These are phyloP conservation scores for Osmerus eperlanus DNA, from an alignment of 2,113 vertebrate genomes.

Conservation along the genomic window DNA sequence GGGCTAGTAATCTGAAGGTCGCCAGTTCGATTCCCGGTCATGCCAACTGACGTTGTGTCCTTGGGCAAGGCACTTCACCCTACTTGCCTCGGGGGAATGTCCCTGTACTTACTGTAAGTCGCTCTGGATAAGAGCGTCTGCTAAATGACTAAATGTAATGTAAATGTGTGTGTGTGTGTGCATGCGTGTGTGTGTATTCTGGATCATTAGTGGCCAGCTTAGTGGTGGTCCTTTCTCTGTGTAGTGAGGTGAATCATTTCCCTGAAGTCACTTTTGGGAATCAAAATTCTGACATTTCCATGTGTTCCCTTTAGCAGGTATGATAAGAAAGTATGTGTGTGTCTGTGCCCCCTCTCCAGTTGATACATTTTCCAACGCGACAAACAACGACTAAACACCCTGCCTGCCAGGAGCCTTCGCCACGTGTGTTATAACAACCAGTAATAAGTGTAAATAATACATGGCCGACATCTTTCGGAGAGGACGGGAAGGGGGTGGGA, in stretches of 20 bases:
- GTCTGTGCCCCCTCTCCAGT: conserved; percentile 32
- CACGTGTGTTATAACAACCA: conserved; percentile 84
- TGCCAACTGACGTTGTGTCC: no score
- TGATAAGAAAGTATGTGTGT: conserved; percentile 16
- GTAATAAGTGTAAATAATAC: conserved; percentile 94
- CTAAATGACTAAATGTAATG: no score
- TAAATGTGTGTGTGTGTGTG: conserved; percentile 10
- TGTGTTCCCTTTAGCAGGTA: conserved; percentile 27
- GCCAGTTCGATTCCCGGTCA: no score
- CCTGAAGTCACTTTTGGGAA: conserved; percentile 42
- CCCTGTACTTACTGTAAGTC: no score
- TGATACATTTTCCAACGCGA: conserved; percentile 73
- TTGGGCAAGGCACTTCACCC: no score
- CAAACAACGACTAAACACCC: conserved; percentile 78
- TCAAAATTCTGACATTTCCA: conserved; percentile 30
- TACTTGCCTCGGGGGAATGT: no score
- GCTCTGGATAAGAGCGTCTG: no score
- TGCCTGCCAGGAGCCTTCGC: conserved; percentile 87
- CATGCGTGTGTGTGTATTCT: conserved; percentile 19
- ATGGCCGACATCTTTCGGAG: conserved; percentile 81
- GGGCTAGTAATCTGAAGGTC: no score
- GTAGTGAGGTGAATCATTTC: conserved; percentile 31
- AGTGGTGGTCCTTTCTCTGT: conserved; percentile 36
- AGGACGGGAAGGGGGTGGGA: conserved; percentile 15
- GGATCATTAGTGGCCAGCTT: conserved; percentile 38